Evolutionary conservation across 2,888 invertebrate species (phyloP).

Genomic region (Dioctria rufipes): DNA sequence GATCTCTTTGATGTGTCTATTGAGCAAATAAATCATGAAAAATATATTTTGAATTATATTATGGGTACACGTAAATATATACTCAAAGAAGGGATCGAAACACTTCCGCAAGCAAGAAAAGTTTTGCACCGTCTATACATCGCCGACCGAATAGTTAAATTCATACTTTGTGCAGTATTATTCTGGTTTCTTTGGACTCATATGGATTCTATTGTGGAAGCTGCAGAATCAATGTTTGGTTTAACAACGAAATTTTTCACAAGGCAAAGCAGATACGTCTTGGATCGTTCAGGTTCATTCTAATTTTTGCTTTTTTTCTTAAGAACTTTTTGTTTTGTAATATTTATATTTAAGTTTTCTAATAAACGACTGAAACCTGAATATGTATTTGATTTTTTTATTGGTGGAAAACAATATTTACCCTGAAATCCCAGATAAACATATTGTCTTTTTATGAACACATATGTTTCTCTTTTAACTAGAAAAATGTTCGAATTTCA

Average conservation of each 20-base stretch:
- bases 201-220: conserved; percentile 66
- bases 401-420: no score
- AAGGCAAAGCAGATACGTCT: conserved; percentile 34
- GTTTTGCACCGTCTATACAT: conserved; percentile 71
- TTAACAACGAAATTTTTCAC: conserved; percentile 60
- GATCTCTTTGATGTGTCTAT: conserved; percentile 76
- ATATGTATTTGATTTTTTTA: not conserved
- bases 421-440: no score
- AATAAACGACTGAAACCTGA: conserved; percentile 33
- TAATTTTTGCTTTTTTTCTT: conserved; percentile 10
- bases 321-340: not conserved
- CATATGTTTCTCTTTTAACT: no score
- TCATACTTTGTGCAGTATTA: conserved; percentile 64
- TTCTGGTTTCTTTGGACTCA: conserved; percentile 69
- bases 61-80: conserved; percentile 88
- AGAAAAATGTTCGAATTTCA: no score
- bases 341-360: conserved; percentile 17
- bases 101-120: conserved; percentile 79
- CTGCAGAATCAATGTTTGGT: conserved; percentile 64
- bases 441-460: no score
- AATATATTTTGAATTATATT: conserved; percentile 80
- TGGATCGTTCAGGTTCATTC: conserved; percentile 27
- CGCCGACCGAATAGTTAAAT: conserved; percentile 71
- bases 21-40: conserved; percentile 75
- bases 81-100: conserved; percentile 85